Evolutionary conservation across 2,113 vertebrate genomes (phyloP).

Genomic region (Hylia prasina): DNA sequence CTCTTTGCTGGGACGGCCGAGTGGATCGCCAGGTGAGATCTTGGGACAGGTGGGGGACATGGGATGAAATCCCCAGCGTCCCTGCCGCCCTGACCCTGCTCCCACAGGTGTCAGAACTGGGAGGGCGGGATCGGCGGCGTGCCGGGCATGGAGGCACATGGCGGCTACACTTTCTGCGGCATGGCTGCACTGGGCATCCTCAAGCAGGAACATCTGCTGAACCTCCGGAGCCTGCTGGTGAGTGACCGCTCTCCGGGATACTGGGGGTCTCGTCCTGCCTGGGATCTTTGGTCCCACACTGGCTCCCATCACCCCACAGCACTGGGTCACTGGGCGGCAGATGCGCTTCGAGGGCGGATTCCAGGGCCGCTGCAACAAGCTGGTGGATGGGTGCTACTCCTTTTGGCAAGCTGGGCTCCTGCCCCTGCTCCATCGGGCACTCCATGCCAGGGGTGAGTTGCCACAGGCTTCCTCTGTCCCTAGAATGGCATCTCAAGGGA

Average conservation of each 20-base stretch:
- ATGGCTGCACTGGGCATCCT: slow-evolving; percentile 90
- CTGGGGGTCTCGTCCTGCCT: fast-evolving
- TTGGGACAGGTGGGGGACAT: too few relatives aligned
- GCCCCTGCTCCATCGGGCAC: slow-evolving; percentile 89
- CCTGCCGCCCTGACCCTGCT: fast-evolving
- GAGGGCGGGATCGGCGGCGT: slow-evolving; percentile 93
- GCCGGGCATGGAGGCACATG: slow-evolving; percentile 93
- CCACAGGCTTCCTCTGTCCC: neutral
- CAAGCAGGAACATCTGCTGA: slow-evolving; percentile 87
- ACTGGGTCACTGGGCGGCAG: slow-evolving; percentile 91
- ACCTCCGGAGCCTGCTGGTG: slow-evolving; percentile 89
- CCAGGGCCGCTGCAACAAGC: slow-evolving; percentile 96
- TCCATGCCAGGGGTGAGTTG: slow-evolving; percentile 84
- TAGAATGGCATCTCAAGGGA: neutral
- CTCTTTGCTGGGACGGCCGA: slow-evolving; percentile 88
- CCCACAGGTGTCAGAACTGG: slow-evolving; percentile 95
- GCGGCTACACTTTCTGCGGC: slow-evolving; percentile 95
- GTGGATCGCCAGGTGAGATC: slow-evolving; percentile 89
- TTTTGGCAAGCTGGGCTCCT: slow-evolving; percentile 97
- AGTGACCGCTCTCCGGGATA: neutral
- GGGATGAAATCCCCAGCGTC: fast-evolving
- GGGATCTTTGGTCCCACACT: neutral
- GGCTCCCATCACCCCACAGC: slow-evolving; percentile 56
- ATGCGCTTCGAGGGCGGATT: slow-evolving; percentile 97
- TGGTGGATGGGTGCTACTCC: slow-evolving; percentile 98